Base-by-base conservation (phyloP, 2,113 vertebrate genomes). In the Dolichallabes microphthalmus region DNA sequence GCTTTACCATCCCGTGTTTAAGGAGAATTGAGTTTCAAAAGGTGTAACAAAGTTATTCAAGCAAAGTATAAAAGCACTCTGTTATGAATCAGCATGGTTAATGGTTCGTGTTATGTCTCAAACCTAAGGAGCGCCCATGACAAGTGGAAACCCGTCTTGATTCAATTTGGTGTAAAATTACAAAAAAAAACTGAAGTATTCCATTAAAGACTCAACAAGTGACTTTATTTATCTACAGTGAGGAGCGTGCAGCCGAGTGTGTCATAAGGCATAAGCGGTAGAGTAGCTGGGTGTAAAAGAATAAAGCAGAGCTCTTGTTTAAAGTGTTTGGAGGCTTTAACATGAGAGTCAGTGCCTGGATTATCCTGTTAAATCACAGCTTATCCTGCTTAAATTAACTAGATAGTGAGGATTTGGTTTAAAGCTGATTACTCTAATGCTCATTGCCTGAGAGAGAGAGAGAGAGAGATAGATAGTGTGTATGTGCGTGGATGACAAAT, bases 331-430 rank as follows among this genome's bases (percentile, higher is more conserved):
- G 78, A 66, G 50, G 52, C 63, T 80, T 80, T 85, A 85, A 85
- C 25, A 39, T 55, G 53, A 55, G 79, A 63, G 85, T 82, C 68
- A 75, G 64, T 75, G 78, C 45, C 69, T 32, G 85, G 85, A 86
- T 86, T 86, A 86, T 86, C 85, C 78, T 25, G 83, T 83, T 89
- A 89, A 89, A 84, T 83, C 79, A 63, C 86, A 82, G 86, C 53
- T 89, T 89, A 89, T 77, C 82, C 82, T 30, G 83, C 80, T 87
- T 84, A 85, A 85, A 84, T 83, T 89, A 85, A 87, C 80, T 86
- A 85, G 83, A 88, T 82, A 82, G 64, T 79, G 76, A 81, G 60
- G 85, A 68, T 84, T 86, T 82, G 86, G 83, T 77, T 85, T 88
- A 82, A 45, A 82, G 75, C 55, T 88, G 87, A 89, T 89, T 88